These are phyloP conservation scores for Festucalex cinctus DNA, from an alignment of 2,113 vertebrate genomes.

Conservation along the genomic window DNA sequence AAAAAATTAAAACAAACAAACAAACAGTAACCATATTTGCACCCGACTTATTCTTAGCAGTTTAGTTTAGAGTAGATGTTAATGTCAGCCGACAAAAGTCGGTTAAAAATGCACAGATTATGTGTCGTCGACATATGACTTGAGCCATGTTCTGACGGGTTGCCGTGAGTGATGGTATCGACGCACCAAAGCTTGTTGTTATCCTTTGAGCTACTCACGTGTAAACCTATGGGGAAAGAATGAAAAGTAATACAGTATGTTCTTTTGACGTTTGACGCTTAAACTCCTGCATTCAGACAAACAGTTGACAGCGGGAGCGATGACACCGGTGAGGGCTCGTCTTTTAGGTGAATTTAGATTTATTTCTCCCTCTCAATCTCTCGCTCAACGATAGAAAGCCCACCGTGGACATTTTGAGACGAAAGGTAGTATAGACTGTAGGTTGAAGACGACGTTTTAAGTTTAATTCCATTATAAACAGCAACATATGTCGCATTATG, in stretches of 20 bases:
- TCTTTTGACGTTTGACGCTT: neutral
- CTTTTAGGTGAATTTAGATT: neutral
- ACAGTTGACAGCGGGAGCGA: neutral
- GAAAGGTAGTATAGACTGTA: neutral
- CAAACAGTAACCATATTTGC: too few species aligned
- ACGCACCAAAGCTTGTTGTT: neutral
- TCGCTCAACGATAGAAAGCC: neutral
- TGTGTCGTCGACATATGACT: too few species aligned
- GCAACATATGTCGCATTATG: neutral
- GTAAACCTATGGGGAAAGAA: neutral
- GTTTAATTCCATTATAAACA: neutral
- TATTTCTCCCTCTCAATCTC: too few species aligned
- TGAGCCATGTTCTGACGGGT: neutral
- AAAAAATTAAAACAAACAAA: too few species aligned
- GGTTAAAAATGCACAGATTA: too few species aligned
- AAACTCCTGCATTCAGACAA: neutral
- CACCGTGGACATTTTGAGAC: neutral
- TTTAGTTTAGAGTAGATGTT: too few species aligned
- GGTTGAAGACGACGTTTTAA: neutral
- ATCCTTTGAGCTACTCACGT: neutral
- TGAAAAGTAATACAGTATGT: neutral
- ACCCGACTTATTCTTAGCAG: too few species aligned
- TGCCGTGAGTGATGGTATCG: neutral
- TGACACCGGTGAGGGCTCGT: neutral
- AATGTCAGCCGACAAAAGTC: too few species aligned